These are phyloP conservation scores for Neofelis nebulosa DNA, from an alignment of 2,113 vertebrate genomes.

Conservation along the genomic window DNA sequence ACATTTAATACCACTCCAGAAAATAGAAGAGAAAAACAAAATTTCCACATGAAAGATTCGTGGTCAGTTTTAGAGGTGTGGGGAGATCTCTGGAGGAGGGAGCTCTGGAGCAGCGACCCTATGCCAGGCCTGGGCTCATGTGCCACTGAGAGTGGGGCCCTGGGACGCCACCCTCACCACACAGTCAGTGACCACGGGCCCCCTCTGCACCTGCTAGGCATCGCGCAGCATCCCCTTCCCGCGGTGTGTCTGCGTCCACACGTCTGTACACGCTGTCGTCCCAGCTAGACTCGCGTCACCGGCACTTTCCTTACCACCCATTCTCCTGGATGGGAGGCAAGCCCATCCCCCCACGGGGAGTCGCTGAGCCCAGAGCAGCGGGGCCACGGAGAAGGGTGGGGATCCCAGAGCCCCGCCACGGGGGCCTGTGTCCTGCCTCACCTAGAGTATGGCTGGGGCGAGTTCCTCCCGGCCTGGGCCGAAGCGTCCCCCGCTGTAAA, in stretches of 20 bases:
- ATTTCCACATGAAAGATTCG: background rate
- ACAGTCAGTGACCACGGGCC: fast-evolving
- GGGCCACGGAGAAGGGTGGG: too few species aligned
- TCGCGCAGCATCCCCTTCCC: fast-evolving
- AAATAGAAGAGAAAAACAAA: background rate
- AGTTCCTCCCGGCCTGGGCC: background rate
- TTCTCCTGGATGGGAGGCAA: background rate
- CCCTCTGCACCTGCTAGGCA: fast-evolving
- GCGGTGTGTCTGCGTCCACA: fast-evolving
- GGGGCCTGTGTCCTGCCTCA: background rate
- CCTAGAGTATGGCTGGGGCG: too few species aligned
- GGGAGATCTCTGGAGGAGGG: background rate
- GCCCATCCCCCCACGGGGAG: fast-evolving
- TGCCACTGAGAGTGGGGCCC: background rate
- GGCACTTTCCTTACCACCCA: fast-evolving
- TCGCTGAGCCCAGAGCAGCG: background rate
- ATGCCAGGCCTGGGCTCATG: background rate
- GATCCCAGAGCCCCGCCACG: background rate
- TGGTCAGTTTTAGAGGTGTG: background rate
- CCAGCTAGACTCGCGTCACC: fast-evolving
- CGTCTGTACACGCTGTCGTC: fast-evolving
- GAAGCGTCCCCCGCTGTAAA: fast-evolving
- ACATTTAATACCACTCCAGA: background rate
- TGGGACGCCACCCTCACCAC: fast-evolving
- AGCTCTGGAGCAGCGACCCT: background rate